phyloP scores from a whole-genome alignment of 2,888 invertebrate genomes.

The Dysmachus trigonus region DNA sequence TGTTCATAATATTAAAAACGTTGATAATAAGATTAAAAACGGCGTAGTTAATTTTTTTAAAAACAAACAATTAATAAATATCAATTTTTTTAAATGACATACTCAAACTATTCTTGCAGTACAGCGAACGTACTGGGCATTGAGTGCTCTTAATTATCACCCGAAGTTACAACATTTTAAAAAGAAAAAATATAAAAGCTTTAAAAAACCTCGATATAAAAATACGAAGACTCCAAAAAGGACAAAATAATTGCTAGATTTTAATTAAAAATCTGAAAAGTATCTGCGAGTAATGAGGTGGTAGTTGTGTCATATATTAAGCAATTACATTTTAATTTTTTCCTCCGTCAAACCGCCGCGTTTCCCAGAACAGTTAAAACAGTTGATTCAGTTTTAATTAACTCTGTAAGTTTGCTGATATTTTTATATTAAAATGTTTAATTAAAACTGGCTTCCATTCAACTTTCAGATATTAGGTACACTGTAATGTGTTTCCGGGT shows the following conservation, averaged over 20 bases:
- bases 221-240: not conserved
- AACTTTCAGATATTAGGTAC: not conserved
- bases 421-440: not conserved
- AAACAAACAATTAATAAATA: no score
- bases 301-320: not conserved
- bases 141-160: no score
- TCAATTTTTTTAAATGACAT: not conserved
- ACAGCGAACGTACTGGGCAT: no score
- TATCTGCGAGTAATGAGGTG: not conserved
- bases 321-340: not conserved
- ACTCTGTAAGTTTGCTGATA: not conserved
- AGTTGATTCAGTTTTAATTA: not conserved
- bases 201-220: not conserved
- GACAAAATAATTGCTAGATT: not conserved
- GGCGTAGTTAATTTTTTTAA: no score
- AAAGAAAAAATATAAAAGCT: not conserved
- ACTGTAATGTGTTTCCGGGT: no score
- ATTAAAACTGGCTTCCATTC: not conserved
- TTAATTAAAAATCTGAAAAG: not conserved
- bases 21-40: no score
- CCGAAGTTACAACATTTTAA: not conserved
- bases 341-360: not conserved
- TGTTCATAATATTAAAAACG: no score
- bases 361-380: not conserved
- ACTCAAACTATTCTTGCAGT: not conserved